phyloP scores from a whole-genome alignment of 2,888 invertebrate genomes.

The Chrysotoxum bicinctum region DNA sequence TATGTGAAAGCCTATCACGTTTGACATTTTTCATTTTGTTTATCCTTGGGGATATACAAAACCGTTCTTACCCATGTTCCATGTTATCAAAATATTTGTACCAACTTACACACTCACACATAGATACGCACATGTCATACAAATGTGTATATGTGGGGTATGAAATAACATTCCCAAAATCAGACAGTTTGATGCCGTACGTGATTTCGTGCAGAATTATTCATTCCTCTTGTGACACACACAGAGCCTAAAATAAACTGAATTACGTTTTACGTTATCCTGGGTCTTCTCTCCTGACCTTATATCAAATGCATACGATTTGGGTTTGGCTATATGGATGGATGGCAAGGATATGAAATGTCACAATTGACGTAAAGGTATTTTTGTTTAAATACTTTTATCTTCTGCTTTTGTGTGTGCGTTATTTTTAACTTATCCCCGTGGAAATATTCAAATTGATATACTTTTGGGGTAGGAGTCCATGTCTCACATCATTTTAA shows the following conservation, averaged over 20 bases:
- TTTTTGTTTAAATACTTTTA: constrained; percentile 23
- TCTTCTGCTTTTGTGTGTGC: not conserved
- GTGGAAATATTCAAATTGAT: constrained; percentile 47
- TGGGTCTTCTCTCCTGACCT: constrained; percentile 31
- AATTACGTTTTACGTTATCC: constrained; percentile 46
- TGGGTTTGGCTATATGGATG: not conserved
- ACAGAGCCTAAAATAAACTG: constrained; percentile 43
- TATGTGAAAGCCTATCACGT: constrained; percentile 28
- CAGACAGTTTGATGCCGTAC: constrained; percentile 6
- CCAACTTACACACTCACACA: not conserved
- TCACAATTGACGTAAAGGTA: constrained; percentile 9
- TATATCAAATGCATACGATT: constrained; percentile 54
- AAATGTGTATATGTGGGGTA: not conserved
- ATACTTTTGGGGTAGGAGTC: constrained; percentile 29
- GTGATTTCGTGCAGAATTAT: constrained; percentile 34
- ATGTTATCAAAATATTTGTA: constrained; percentile 41
- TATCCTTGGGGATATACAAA: constrained; percentile 33
- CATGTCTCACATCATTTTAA: constrained; percentile 32
- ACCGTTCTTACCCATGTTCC: constrained; percentile 16
- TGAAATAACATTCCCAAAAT: not conserved
- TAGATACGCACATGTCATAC: not conserved
- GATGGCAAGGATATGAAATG: constrained; percentile 10
- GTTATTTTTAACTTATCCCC: constrained; percentile 28
- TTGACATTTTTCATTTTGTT: constrained; percentile 40
- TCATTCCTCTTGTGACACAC: constrained; percentile 34